phyloP scores from a whole-genome alignment of 1,140 invertebrate genomes.

The Chironomus striatipennis region DNA sequence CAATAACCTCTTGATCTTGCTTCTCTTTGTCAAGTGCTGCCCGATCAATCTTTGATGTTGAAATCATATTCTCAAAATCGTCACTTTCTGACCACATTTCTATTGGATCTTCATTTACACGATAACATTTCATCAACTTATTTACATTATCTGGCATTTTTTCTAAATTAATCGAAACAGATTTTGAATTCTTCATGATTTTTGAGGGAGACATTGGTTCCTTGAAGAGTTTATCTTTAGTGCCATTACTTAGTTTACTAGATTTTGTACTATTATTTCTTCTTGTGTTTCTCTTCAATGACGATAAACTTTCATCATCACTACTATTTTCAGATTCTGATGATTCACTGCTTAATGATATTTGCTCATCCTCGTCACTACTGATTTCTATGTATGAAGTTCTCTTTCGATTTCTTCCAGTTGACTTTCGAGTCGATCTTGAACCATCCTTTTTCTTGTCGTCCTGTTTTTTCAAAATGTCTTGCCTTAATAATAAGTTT shows the following conservation, averaged over 20 bases:
- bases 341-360: background rate
- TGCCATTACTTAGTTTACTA: background rate
- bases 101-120: background rate
- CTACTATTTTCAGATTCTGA: background rate
- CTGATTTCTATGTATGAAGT: background rate
- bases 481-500: background rate
- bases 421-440: background rate
- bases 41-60: background rate
- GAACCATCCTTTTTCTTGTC: background rate
- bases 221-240: background rate
- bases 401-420: background rate
- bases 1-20: background rate
- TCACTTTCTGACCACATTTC: background rate
- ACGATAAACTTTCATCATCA: background rate
- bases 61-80: constrained; percentile 18
- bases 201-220: background rate
- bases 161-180: background rate
- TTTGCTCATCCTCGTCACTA: constrained; percentile 19
- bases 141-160: background rate
- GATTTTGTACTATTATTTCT: constrained; percentile 3
- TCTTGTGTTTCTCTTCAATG: background rate
- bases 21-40: background rate
- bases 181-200: background rate
- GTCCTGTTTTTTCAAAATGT: constrained; percentile 8
- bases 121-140: background rate